Percentiles rank a stretch among this genome's conserved stretches.
Evolutionary conservation across 2,797 vertebrate species (phyloP).

Genomic region (Philypnodon macrostomus): DNA sequence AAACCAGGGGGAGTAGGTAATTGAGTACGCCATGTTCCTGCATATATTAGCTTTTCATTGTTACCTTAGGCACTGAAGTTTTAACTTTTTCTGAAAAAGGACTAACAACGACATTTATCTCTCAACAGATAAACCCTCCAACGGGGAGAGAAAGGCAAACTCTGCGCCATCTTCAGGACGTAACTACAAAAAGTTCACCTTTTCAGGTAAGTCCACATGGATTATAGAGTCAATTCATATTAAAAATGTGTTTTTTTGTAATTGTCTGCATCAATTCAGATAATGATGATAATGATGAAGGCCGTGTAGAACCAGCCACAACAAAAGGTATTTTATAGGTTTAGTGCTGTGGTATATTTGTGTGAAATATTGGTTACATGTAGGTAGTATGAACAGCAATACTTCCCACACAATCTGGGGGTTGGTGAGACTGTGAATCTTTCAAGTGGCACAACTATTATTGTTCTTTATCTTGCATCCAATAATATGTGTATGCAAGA

Average conservation of each 20-base stretch:
- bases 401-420: background rate
- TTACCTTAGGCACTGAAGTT: conserved; percentile 35
- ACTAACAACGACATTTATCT: conserved; percentile 17
- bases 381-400: background rate
- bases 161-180: conserved; percentile 46
- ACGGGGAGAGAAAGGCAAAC: conserved; percentile 60
- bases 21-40: conserved; percentile 13
- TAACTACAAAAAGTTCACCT: conserved; percentile 77
- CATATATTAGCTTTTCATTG: conserved; percentile 31
- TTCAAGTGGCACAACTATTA: background rate
- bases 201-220: conserved; percentile 72
- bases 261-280: conserved; percentile 47
- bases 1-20: conserved; percentile 51
- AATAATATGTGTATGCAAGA: too few species aligned
- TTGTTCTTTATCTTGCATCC: background rate
- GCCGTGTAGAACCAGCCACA: conserved; percentile 29
- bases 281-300: conserved; percentile 34
- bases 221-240: background rate
- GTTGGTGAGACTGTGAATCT: background rate
- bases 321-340: conserved; percentile 37
- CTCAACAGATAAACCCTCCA: conserved; percentile 53
- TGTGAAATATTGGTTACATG: conserved; percentile 5
- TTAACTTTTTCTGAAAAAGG: conserved; percentile 1
- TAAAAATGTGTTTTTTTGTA: conserved; percentile 15
- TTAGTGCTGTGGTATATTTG: conserved; percentile 6